Evolutionary conservation across 1,140 invertebrate genomes (phyloP), one percentile per base, ranked within the genome.

Genomic region (Streblospio benedicti): DNA sequence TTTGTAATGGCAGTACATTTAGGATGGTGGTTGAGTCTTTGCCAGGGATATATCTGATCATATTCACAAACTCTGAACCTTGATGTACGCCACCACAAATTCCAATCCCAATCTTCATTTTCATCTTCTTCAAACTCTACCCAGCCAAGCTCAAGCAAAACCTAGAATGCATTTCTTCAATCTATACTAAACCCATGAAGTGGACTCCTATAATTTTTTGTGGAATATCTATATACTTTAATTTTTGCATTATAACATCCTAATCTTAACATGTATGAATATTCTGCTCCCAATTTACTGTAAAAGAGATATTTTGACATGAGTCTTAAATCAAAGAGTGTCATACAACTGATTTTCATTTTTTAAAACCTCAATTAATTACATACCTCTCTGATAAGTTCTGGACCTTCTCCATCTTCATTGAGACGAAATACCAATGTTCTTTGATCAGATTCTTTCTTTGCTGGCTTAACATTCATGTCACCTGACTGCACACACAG

Each of bases 11-110:
- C 84, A 30, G 86, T 86, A 16, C 86, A 87, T 73, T 89, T 87
- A 2, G 88, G 88, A 69, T 90, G 88, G 67, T 90, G 87, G 72
- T 91, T 91, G 63, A 89, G 69, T 67, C 87, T 85, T 83, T 89
- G 89, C 85, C 85, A 87, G 62, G 85, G 81, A 30, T 83, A 81
- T 35, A 90, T 79, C 38, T 82, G 78, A 67, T 84, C 85, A 65
- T 87, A 85, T 70, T 86, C 83, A 14, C 82, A 81, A 18, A 82
- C 76, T 0, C 87, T 82, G 67, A 89, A 88, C 6, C 86, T 83
- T 9, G 83, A 83, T 2, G 85, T 72, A 82, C 82, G 63, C 88
- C 88, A 91, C 87, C 88, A 90, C 1, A 90, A 78, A 71, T 90
- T 90, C 88, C 89, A 91, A 57, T 84, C 82, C 59, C 87, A 83